A percentile compares a stretch with the other conserved stretches of the same genome.
phyloP scores from a whole-genome alignment of 2,888 invertebrate species.

The Tetanocera ferruginea region DNA sequence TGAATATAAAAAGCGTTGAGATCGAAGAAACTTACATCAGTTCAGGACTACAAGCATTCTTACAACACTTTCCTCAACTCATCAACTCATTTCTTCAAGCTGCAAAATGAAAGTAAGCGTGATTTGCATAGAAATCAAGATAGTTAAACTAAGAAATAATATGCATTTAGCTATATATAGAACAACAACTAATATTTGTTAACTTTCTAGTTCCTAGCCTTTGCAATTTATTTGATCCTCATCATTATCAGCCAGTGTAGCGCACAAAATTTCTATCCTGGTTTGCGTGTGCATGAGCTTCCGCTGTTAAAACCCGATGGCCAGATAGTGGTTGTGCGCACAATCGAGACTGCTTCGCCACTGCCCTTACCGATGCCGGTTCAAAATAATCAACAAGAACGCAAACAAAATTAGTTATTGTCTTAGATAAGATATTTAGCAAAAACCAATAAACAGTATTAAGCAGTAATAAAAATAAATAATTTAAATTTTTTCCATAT shows the following conservation, averaged over 20 bases:
- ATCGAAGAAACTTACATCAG: not conserved
- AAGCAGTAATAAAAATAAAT: no score
- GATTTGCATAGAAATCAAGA: no score
- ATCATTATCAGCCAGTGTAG: not conserved
- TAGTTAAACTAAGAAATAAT: no score
- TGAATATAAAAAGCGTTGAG: not conserved
- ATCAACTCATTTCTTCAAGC: not conserved
- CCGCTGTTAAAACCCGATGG: not conserved
- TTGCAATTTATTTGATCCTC: not conserved
- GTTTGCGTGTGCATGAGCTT: not conserved
- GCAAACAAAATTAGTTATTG: not conserved
- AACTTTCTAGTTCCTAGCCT: not conserved
- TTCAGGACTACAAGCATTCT: not conserved
- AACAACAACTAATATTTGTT: no score
- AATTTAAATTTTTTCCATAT: no score
- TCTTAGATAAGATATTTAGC: no score
- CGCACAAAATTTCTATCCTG: slow-evolving; percentile 7
- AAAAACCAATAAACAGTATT: no score
- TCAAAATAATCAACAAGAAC: not conserved
- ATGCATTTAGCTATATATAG: no score
- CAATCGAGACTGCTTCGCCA: slow-evolving; percentile 1
- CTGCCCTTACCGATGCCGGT: not conserved
- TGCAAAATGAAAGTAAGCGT: slow-evolving; percentile 22
- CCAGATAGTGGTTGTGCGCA: slow-evolving; percentile 6
- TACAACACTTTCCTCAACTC: not conserved